Evolutionary conservation across 2,888 invertebrate genomes (phyloP).

Genomic region (Dromius quadrimaculatus): DNA sequence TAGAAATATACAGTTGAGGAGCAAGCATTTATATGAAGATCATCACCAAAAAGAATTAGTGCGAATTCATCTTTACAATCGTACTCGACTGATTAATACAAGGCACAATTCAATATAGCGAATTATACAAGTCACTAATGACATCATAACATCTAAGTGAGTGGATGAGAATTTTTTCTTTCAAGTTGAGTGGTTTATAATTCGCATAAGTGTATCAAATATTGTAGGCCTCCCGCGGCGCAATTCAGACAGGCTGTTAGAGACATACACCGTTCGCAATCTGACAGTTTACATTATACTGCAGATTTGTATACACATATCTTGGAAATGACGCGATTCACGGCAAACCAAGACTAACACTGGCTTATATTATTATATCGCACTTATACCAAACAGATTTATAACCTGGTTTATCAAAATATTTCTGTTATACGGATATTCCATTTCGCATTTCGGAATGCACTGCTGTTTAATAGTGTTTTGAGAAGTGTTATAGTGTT

Average conservation of each 20-base stretch:
- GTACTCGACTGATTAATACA: too few relatives aligned
- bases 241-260: conserved; percentile 42
- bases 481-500: conserved; percentile 19
- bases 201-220: conserved; percentile 2
- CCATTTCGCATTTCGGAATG: conserved; percentile 34
- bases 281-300: conserved; percentile 46
- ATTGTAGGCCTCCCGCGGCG: conserved; percentile 33
- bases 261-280: conserved; percentile 36
- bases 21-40: too few relatives aligned
- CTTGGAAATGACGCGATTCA: conserved; percentile 38
- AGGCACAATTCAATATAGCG: too few relatives aligned
- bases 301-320: conserved; percentile 50
- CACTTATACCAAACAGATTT: conserved; percentile 30
- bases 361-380: conserved; percentile 30
- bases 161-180: too few relatives aligned
- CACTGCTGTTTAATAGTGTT: conserved; percentile 37
- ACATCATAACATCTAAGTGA: too few relatives aligned
- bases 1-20: too few relatives aligned
- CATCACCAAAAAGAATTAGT: too few relatives aligned
- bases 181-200: too few relatives aligned
- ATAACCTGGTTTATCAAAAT: conserved; percentile 38
- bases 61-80: too few relatives aligned
- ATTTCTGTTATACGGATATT: conserved; percentile 31
- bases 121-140: too few relatives aligned
- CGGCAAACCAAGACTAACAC: conserved; percentile 1